Conservation (phyloP, 2,797 vertebrate genomes). For the Lepidocolaptes lacrymiger region DNA sequence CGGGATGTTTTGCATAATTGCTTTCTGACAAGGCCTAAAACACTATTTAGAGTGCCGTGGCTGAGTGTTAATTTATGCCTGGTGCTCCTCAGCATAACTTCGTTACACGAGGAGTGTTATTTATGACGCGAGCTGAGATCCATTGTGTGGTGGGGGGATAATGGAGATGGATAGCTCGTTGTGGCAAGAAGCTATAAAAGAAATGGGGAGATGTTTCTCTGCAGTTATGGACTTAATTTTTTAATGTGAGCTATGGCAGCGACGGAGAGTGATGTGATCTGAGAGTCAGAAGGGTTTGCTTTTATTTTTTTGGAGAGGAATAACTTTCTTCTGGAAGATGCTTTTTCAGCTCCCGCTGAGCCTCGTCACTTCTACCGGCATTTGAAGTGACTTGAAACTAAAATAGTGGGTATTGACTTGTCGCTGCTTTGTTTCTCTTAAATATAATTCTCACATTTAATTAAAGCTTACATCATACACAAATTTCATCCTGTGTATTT, state of each 20-base stretch:
- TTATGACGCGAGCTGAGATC: not conserved
- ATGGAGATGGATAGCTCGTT: constrained; percentile 37
- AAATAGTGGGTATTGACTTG: not conserved
- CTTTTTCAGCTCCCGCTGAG: not conserved
- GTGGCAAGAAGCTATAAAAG: constrained; percentile 57
- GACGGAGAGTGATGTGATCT: constrained; percentile 19
- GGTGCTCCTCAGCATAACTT: constrained; percentile 2
- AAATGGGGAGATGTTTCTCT: constrained; percentile 41
- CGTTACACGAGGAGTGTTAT: not conserved
- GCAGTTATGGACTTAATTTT: constrained; percentile 64
- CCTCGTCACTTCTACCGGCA: rapidly evolving
- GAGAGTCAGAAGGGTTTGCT: not conserved
- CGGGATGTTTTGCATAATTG: constrained; percentile 59
- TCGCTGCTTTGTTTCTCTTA: not conserved
- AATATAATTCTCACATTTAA: not conserved
- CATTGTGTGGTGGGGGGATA: constrained; percentile 13
- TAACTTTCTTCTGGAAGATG: not conserved
- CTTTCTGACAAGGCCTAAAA: constrained; percentile 59
- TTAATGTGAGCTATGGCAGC: constrained; percentile 43
- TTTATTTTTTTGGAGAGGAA: not conserved
- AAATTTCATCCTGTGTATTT: not conserved
- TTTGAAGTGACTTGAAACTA: not conserved
- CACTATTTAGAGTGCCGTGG: not conserved
- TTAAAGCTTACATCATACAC: constrained; percentile 4
- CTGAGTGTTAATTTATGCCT: constrained; percentile 48